Base-by-base conservation (phyloP, 1,140 invertebrate species). In the Drosophila pseudoananassae region DNA sequence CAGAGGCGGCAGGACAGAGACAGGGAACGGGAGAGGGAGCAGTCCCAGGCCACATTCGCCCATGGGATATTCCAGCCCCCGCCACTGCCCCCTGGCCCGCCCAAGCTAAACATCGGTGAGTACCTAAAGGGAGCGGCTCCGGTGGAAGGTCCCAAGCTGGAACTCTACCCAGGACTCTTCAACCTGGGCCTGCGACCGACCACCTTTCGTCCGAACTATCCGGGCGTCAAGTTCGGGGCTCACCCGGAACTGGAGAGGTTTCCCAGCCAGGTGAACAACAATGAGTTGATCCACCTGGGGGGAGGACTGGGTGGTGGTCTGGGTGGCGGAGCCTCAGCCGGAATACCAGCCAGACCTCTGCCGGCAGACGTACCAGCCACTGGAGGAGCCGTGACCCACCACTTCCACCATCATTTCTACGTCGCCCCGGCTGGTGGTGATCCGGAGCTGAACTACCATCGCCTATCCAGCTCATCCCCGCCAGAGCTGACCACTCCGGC, bases 331-430 rank as follows among this genome's bases (percentile, higher is more conserved):
- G 33, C 10, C 12, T 10, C 10, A 9, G 8, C 31, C 1, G 31
- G 8, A 33, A 3, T 10, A 36, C 33, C 33, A 12, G 33, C 2
- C 10, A 36, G 33, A 36, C 33, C 33, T 4, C 4, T 12, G 52
- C 8, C 45, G 2, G 10, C 29, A 8, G 33, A 36, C 9, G 12
- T 36, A 9, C n/a, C 20, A 12, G 12, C 14, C 12, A 20, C 38
- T 9, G 17, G 50, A 2, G 60, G 60, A 6, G 68, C 60, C 1
- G 74, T 91, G 2, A 91, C 90, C 1, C 90, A 92, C 69, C 92
- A 92, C 45, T 85, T 92, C 29, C 92, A 92, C 65, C 92, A 92
- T 74, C 92, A 92, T 50, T 92, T 92, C 68, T 92, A 92, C 78
- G 85, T 92, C 84, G 68, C 77, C 0, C 53, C 85, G 0, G 60